Conservation (phyloP, 2,113 vertebrate genomes). For the Siniperca knerii region DNA sequence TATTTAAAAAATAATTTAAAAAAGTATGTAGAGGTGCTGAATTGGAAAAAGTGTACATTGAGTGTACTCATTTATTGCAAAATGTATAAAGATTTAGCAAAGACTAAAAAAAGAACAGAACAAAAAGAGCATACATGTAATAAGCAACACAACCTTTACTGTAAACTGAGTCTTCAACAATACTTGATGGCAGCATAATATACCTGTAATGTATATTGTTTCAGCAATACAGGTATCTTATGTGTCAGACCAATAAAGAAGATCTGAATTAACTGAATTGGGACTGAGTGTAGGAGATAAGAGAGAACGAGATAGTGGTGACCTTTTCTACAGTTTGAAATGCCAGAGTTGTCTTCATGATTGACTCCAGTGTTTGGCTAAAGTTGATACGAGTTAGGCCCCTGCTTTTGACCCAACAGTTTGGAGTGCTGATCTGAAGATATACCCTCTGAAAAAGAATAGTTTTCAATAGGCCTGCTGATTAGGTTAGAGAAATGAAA, state of each 20-base stretch:
- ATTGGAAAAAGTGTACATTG: not conserved
- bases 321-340: conserved; percentile 68
- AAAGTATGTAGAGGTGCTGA: not conserved
- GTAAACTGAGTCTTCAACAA: conserved; percentile 14
- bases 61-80: no score
- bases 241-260: conserved; percentile 45
- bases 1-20: not conserved
- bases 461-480: conserved; percentile 20
- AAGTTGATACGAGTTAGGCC: conserved; percentile 31
- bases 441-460: not conserved
- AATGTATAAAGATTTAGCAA: not conserved
- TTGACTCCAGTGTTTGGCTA: conserved; percentile 50
- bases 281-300: conserved; percentile 35
- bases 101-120: not conserved
- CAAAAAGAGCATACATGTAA: not conserved
- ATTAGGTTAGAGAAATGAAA: conserved; percentile 3
- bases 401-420: conserved; percentile 22
- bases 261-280: conserved; percentile 60
- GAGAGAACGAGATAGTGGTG: conserved; percentile 45
- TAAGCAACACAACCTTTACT: not conserved
- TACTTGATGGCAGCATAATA: conserved; percentile 25
- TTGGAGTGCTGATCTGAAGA: conserved; percentile 40
- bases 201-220: conserved; percentile 20
- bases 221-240: conserved; percentile 19
- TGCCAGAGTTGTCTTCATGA: conserved; percentile 69